These are phyloP conservation scores for Ornithoptera priamus DNA, from an alignment of 2,888 invertebrate species.

Conservation along the genomic window DNA sequence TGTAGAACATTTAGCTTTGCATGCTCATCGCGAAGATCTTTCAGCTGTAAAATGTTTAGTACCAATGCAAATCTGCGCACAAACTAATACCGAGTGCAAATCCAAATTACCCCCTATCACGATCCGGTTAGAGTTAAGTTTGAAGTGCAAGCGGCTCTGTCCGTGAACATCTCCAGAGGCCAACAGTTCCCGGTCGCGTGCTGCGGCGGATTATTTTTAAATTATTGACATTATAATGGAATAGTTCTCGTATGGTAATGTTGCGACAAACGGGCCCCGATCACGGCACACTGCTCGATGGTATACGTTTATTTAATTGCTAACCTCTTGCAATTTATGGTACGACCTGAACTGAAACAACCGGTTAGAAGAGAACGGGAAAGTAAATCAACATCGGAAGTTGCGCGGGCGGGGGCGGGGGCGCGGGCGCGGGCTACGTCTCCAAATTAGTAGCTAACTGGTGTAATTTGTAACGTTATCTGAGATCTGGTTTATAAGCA, in stretches of 20 bases:
- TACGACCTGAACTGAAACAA: too few relatives aligned
- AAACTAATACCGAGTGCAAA: background rate
- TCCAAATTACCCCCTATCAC: slow-evolving; percentile 36
- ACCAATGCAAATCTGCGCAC: slow-evolving; percentile 46
- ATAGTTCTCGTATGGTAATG: slow-evolving; percentile 76
- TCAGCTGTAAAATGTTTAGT: slow-evolving; percentile 57
- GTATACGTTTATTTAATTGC: slow-evolving; percentile 34
- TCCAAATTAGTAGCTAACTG: too few relatives aligned
- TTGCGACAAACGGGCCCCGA: slow-evolving; percentile 58
- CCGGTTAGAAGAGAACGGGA: too few relatives aligned
- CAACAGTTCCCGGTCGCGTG: slow-evolving; percentile 72
- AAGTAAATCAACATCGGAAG: too few relatives aligned
- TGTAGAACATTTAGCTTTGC: slow-evolving; percentile 30
- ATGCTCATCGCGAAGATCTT: slow-evolving; percentile 31
- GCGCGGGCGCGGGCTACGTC: too few relatives aligned
- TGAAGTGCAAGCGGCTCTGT: background rate
- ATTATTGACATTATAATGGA: slow-evolving; percentile 75
- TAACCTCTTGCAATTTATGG: slow-evolving; percentile 29
- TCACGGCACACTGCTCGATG: slow-evolving; percentile 53
- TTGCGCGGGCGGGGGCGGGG: too few relatives aligned
- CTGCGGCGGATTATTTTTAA: slow-evolving; percentile 72
- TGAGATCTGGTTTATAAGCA: too few relatives aligned
- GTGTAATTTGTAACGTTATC: too few relatives aligned
- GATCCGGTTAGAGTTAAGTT: background rate
- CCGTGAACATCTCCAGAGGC: slow-evolving; percentile 60